A percentile compares a stretch with the other conserved stretches of the same genome.
These are phyloP conservation scores for Malthinus seriepunctatus DNA, from an alignment of 2,888 invertebrate genomes.

Conservation along the genomic window DNA sequence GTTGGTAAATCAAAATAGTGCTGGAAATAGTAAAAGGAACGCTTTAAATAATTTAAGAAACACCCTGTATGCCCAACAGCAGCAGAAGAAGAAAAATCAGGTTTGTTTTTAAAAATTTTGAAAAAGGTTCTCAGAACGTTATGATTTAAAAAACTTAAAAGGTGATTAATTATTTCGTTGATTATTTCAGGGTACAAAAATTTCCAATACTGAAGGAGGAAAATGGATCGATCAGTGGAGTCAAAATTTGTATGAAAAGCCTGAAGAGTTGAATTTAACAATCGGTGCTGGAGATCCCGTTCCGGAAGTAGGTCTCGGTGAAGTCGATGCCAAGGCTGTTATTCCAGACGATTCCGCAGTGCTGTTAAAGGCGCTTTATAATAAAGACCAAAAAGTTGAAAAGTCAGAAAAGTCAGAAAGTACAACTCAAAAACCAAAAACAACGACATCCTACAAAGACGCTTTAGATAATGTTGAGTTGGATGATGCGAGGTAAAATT, in stretches of 20 bases:
- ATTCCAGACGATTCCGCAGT: slow-evolving; percentile 41
- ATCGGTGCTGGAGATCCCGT: slow-evolving; percentile 23
- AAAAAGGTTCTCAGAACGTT: neutral
- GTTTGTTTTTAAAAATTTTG: neutral
- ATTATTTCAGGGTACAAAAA: too few species aligned
- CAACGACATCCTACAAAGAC: slow-evolving; percentile 36
- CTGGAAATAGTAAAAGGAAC: slow-evolving; percentile 54
- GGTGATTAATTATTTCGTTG: too few species aligned
- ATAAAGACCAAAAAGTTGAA: slow-evolving; percentile 7
- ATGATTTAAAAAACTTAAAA: too few species aligned
- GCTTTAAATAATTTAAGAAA: slow-evolving; percentile 49
- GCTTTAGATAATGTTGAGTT: slow-evolving; percentile 42
- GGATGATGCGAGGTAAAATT: slow-evolving; percentile 15
- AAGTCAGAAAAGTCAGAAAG: slow-evolving; percentile 4
- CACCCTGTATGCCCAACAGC: slow-evolving; percentile 49
- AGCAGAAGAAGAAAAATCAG: slow-evolving; percentile 52
- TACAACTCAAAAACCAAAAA: slow-evolving; percentile 24
- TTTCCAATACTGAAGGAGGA: slow-evolving; percentile 55
- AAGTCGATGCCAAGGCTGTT: slow-evolving; percentile 53
- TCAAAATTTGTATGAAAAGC: slow-evolving; percentile 42
- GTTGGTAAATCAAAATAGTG: slow-evolving; percentile 56
- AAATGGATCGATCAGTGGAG: slow-evolving; percentile 67
- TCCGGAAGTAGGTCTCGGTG: slow-evolving; percentile 49
- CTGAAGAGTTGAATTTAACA: neutral
- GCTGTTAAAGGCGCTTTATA: slow-evolving; percentile 28